These are phyloP conservation scores for Notolepis coatsorum DNA, from an alignment of 2,797 vertebrate genomes.

Conservation along the genomic window DNA sequence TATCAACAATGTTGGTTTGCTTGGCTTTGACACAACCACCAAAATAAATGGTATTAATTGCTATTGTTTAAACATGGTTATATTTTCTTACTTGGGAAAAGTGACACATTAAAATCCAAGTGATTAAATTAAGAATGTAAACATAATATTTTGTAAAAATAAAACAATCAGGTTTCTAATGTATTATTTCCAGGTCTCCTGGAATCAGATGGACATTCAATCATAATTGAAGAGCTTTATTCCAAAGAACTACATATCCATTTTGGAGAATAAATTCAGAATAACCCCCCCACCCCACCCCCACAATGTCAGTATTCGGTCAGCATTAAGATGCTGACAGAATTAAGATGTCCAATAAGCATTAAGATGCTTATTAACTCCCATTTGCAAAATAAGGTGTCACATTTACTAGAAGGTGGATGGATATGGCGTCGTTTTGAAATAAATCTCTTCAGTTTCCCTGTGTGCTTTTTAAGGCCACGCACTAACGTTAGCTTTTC, in stretches of 20 bases:
- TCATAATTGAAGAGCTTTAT: constrained; percentile 27
- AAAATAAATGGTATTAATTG: constrained; percentile 56
- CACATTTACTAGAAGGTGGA: too few relatives aligned
- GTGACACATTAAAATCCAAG: constrained; percentile 62
- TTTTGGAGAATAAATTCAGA: too few relatives aligned
- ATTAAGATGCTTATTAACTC: too few relatives aligned
- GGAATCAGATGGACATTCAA: constrained; percentile 38
- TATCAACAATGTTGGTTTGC: constrained; percentile 69
- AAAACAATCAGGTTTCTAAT: constrained; percentile 39
- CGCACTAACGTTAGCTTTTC: constrained; percentile 54
- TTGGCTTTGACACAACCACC: constrained; percentile 60
- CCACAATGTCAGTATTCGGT: too few relatives aligned
- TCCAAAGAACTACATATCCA: too few relatives aligned
- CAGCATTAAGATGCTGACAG: too few relatives aligned
- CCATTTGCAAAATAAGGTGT: too few relatives aligned
- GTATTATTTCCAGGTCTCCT: constrained; percentile 59
- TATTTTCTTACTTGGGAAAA: constrained; percentile 80
- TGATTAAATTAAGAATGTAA: constrained; percentile 75
- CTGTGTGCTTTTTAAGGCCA: constrained; percentile 53
- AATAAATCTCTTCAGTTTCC: too few relatives aligned
- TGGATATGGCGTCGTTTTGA: too few relatives aligned
- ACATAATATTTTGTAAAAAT: constrained; percentile 63
- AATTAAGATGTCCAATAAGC: too few relatives aligned
- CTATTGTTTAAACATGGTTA: constrained; percentile 69
- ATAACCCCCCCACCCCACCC: too few relatives aligned